Conservation (phyloP, 2,113 vertebrate species). For the Isurus oxyrinchus region DNA sequence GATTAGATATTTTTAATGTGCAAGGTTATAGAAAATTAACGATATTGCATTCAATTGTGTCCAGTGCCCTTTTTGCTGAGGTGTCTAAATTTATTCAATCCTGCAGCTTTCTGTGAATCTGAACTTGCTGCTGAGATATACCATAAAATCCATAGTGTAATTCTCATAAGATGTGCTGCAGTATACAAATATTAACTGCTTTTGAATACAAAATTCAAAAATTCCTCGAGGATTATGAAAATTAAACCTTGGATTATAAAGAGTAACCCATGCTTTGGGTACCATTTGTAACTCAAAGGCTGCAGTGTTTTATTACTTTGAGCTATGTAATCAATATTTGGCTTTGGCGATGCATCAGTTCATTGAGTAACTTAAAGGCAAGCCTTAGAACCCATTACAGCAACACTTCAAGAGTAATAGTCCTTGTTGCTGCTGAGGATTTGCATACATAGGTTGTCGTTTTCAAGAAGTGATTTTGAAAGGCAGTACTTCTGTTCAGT, state of each 20-base stretch:
- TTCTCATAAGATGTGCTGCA: background rate
- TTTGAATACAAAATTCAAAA: background rate
- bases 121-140: background rate
- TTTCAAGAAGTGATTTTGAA: background rate
- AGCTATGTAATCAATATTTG: background rate
- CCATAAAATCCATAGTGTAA: background rate
- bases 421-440: background rate
- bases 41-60: background rate
- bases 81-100: background rate
- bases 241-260: background rate
- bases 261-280: background rate
- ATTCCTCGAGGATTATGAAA: background rate
- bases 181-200: background rate
- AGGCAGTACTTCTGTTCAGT: background rate
- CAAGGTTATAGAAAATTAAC: background rate
- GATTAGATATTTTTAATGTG: background rate
- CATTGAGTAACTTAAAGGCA: background rate
- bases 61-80: background rate
- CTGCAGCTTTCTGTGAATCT: background rate
- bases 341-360: background rate
- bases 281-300: background rate
- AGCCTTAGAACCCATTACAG: background rate
- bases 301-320: background rate
- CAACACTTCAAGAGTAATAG: background rate
- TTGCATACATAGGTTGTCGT: background rate